Evolutionary conservation across 1,140 invertebrate genomes (phyloP).

Genomic region (Adelges cooleyi): DNA sequence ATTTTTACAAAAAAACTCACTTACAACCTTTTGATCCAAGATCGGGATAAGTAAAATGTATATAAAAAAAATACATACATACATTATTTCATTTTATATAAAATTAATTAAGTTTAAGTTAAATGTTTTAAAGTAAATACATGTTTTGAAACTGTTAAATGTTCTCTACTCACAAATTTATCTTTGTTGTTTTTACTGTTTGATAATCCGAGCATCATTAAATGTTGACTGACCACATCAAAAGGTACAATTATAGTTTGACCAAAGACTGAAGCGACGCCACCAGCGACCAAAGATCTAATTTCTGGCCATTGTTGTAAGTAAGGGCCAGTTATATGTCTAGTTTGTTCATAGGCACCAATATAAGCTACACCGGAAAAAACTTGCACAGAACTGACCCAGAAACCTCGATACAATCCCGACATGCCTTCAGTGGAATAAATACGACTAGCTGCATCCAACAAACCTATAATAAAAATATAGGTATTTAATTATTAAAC

Average conservation of each 20-base stretch:
- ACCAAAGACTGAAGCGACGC: slow-evolving; percentile 77
- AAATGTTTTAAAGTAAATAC: no score
- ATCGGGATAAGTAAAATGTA: no score
- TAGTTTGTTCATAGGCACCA: slow-evolving; percentile 84
- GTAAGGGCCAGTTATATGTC: slow-evolving; percentile 55
- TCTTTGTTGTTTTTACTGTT: slow-evolving; percentile 35
- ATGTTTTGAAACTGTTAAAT: background rate
- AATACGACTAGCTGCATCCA: slow-evolving; percentile 86
- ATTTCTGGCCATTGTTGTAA: slow-evolving; percentile 47
- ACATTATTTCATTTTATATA: no score
- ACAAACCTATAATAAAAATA: slow-evolving; percentile 49
- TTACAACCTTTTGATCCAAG: no score
- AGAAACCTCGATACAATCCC: slow-evolving; percentile 90
- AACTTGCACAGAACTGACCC: slow-evolving; percentile 78
- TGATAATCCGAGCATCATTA: slow-evolving; percentile 80
- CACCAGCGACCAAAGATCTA: slow-evolving; percentile 68
- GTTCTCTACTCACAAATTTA: slow-evolving; percentile 29
- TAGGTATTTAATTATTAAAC: no score
- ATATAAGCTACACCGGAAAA: slow-evolving; percentile 87
- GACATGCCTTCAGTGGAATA: slow-evolving; percentile 70
- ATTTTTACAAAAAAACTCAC: no score
- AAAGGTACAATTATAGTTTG: slow-evolving; percentile 95
- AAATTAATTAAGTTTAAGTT: no score
- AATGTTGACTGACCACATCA: slow-evolving; percentile 90
- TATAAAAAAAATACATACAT: no score